Evolutionary conservation across 2,113 vertebrate genomes (phyloP).

Genomic region (Crotalus horridus): DNA sequence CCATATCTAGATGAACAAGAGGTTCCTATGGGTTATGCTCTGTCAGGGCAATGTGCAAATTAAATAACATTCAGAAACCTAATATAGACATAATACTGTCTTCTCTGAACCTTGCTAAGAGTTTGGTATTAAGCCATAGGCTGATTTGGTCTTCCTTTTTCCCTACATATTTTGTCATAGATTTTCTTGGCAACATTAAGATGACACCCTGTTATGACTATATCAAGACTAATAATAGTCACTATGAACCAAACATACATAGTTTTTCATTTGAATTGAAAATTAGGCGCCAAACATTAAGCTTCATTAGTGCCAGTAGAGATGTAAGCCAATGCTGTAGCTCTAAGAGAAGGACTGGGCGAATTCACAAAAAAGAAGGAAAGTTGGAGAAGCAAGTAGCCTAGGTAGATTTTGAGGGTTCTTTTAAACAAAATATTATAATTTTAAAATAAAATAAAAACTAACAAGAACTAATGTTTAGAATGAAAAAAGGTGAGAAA

Average conservation of each 20-base stretch:
- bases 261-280: not conserved
- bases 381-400: not conserved
- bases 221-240: not conserved
- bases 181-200: not conserved
- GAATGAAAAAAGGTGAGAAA: not conserved
- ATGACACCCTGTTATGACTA: not conserved
- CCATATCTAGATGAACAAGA: constrained; percentile 22
- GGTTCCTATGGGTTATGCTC: constrained; percentile 39
- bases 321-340: not conserved
- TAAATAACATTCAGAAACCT: constrained; percentile 31
- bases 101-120: not conserved
- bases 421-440: not conserved
- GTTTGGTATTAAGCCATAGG: not conserved
- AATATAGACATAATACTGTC: not conserved
- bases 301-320: not conserved
- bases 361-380: not conserved
- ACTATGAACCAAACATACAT: not conserved
- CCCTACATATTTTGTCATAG: not conserved
- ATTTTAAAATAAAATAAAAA: not conserved
- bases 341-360: not conserved
- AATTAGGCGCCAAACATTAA: not conserved
- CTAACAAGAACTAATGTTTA: not conserved
- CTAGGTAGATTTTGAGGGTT: not conserved
- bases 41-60: constrained; percentile 58
- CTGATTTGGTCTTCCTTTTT: not conserved